Percentiles rank a stretch among this genome's conserved stretches.
These are phyloP conservation scores for Oopsacas minuta DNA, from an alignment of 37 sponge, comb jelly and placozoan species.

Conservation along the genomic window DNA sequence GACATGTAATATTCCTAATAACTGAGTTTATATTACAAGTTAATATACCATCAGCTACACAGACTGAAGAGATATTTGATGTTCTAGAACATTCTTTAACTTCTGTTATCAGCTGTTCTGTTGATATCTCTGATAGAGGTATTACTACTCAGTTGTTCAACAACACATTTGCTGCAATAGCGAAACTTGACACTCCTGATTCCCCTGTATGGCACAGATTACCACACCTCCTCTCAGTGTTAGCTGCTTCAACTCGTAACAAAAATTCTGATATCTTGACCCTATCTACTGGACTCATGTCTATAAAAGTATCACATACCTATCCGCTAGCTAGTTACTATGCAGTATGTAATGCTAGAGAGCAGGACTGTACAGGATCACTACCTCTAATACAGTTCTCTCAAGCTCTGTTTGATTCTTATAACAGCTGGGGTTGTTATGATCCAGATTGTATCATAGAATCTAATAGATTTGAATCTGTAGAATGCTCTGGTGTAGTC, in stretches of 20 bases:
- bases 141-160: neutral
- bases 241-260: neutral
- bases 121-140: neutral
- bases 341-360: constrained; percentile 1
- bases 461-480: neutral
- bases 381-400: neutral
- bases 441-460: neutral
- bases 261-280: neutral
- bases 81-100: neutral
- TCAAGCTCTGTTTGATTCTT: neutral
- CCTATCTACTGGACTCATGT: neutral
- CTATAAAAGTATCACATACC: neutral
- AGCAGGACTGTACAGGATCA: neutral
- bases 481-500: neutral
- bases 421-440: neutral
- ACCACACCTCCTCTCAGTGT: neutral
- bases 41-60: neutral
- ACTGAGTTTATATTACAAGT: neutral
- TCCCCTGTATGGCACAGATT: neutral
- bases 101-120: neutral
- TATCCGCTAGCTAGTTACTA: neutral
- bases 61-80: neutral
- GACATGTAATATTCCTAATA: neutral
- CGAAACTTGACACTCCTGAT: neutral
- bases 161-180: neutral